These are phyloP conservation scores for Lethrus apterus DNA, from an alignment of 1,140 invertebrate genomes.

Conservation along the genomic window DNA sequence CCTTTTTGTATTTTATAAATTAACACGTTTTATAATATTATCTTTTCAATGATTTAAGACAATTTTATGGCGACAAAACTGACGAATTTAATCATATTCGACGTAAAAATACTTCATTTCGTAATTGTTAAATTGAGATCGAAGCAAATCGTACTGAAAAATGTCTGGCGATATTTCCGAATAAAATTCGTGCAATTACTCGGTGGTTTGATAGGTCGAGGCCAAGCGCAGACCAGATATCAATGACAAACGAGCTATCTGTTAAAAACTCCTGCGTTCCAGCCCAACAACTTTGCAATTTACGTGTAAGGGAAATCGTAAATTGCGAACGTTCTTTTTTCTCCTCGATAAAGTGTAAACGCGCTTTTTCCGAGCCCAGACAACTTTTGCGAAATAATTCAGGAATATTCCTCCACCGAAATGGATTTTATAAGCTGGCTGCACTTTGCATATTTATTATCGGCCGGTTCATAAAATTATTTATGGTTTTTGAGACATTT, in stretches of 20 bases:
- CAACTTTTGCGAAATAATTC: conserved; percentile 32
- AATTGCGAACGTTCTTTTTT: conserved; percentile 31
- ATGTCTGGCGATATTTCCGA: conserved; percentile 13
- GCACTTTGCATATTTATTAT: no score
- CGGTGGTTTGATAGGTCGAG: conserved; percentile 23
- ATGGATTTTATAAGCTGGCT: no score
- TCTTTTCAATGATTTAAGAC: no score
- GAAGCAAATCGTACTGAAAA: conserved; percentile 3
- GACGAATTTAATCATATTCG: no score
- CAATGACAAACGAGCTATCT: conserved; percentile 39
- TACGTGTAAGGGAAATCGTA: conserved; percentile 35
- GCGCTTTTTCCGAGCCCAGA: conserved; percentile 26
- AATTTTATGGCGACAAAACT: no score
- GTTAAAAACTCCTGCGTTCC: conserved; percentile 38
- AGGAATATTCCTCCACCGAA: no score
- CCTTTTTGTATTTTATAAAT: no score
- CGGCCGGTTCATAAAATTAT: no score
- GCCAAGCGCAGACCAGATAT: conserved; percentile 30
- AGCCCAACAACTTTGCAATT: conserved; percentile 32
- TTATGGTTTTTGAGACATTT: no score
- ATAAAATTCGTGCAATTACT: conserved; percentile 27
- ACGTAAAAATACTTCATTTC: no score
- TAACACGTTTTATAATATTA: no score
- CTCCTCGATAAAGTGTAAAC: conserved; percentile 38
- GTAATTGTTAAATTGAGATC: not conserved